Evolutionary conservation across 1,140 invertebrate genomes (phyloP), one percentile per base, ranked within the genome.

Genomic region (Halesus radiatus): DNA sequence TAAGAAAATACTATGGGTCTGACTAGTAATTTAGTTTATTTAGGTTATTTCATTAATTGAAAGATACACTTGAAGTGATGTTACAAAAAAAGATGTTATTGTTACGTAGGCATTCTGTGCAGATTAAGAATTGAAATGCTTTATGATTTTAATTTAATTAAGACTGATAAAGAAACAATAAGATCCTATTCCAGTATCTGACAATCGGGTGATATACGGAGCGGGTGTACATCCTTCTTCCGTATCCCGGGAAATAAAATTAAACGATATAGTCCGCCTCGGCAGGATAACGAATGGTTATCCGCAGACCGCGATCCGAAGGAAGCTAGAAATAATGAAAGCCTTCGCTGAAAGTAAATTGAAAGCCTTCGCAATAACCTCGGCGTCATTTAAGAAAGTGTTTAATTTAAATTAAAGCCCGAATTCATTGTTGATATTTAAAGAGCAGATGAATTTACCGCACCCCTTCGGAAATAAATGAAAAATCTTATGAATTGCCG

Each of bases 321-420:
- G 76, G 64, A 79, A 79, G 52, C 77, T 66, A 29, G 50, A 66
- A 79, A 72, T 79, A 79, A 79, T 79, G 77, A 79, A 72, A 79
- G 32, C 77, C 50, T n/a, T 50, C 26, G 32, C 56, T 26, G 62
- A 78, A 78, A 78, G 64, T 78, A 79, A 56, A 72, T 79, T 79
- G 77, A 79, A 72, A 72, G 20, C 66, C 20, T 72, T 72, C 60
- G 66, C 64, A 75, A 75, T 75, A 75, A 58, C 72, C 72, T 29
- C 72, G 7, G 72, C 13, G 72, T 58, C 56, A 75, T 75, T 75
- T 75, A 75, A 75, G 72, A 75, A 75, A 75, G 72, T 75, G 72
- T 75, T 32, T 58, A 75, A 75, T 75, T 75, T 75, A 75, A 75
- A 75, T 75, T 75, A 56, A 75, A 75, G 32, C 54, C n/a, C 23